Evolutionary conservation across 2,797 vertebrate genomes (phyloP), one percentile per base, ranked within the genome.

Genomic region (Sylvia borin): DNA sequence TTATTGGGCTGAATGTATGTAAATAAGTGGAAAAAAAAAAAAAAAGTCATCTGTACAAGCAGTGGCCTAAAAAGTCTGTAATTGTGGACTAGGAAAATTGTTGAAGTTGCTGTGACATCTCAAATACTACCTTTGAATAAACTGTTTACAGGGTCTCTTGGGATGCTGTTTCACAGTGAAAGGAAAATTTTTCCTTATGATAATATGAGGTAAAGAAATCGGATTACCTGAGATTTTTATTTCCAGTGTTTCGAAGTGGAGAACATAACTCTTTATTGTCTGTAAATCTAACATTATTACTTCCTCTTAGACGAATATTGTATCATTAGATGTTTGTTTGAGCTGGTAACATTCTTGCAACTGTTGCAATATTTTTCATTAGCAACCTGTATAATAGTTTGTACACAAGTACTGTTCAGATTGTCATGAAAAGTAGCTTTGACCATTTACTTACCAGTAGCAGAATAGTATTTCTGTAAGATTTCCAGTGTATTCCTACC

Each of bases 271-370:
- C 97, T 97, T 95, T 96, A 97, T 96, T 98, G 98, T 98, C 97
- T 98, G 96, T 98, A 98, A 98, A 98, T 98, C 97, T 96, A 97
- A 97, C 97, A 97, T 97, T 97, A 98, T 97, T 98, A 97, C 97
- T 98, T 98, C 97, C 97, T 98, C 97, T 97, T 98, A 98, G 97
- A 97, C 97, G 94, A 98, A 96, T 98, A 98, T 96, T 97, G 97
- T 98, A 98, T 96, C 97, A 98, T 98, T 98, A 98, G 98, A 95
- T 98, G 98, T 98, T 98, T 97, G 98, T 98, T 97, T 98, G 95
- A 98, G 86, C 97, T 98, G 96, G 96, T 98, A 98, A 97, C 97
- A 97, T 97, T 95, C 79, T 97, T 98, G 97, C 97, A 97, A 97
- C 95, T 47, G 84, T 97, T 97, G 97, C 96, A 97, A 96, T 98